Evolutionary conservation across 1,140 invertebrate species (phyloP), one percentile per base, ranked within the genome.

Genomic region (Chrysoperla carnea): DNA sequence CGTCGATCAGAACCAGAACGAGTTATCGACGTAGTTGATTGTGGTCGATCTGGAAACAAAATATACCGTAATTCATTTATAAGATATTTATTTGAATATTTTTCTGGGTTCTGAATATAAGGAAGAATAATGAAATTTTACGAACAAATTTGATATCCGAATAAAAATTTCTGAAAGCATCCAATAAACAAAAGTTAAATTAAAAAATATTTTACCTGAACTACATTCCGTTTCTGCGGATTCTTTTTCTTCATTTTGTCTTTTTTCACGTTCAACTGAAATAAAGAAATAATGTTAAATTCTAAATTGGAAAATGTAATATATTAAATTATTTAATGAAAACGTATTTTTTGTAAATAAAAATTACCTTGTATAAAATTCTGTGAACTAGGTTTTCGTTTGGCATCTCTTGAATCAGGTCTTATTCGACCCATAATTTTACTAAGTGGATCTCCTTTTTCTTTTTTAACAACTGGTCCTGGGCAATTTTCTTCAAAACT

Each of bases 401-500:
- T 50, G 12, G 54, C 51, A 45, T 67, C 64, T 36, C 52, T 48
- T 23, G 43, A 50, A 48, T 75, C 70, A 1, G 72, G 70, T 43
- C 73, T 65, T 48, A 84, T 83, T 51, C 74, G 72, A 49, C 80
- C 79, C 73, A 84, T 83, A 41, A 84, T 62, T 61, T 81, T 75
- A 46, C 75, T 81, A 48, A 84, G 78, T 43, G 76, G 62, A 58
- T 74, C 76, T 47, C 73, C 69, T 52, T 65, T 74, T 59, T 76
- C 75, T 52, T 78, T 82, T 53, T 69, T 70, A 38, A 72, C 68
- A 44, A 81, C 63, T 45, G 84, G 81, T 6, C 86, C 82, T 11
- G 84, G 81, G 59, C 87, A 91, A 51, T 68, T 73, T 60, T 93
- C 88, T 48, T 91, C 85, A 42, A 92, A 75, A 8, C 73, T 63